Percentiles rank a stretch among this genome's conserved stretches.
Conservation (phyloP, 2,797 vertebrate genomes). For the Psittacula echo region DNA sequence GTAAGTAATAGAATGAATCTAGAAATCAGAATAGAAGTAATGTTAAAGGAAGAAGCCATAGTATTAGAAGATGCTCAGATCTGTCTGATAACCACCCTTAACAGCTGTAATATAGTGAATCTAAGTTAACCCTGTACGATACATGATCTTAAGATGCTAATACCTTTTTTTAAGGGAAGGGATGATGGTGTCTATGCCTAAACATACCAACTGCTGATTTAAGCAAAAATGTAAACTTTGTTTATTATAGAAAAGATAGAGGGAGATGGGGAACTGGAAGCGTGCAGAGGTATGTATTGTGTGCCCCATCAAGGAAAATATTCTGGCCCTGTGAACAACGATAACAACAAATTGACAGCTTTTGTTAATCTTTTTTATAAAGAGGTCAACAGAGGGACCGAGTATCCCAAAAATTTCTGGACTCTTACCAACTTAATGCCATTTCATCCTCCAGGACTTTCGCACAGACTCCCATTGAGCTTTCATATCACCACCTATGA, state of each 20-base stretch:
- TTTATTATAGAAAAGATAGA: background rate
- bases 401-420: background rate
- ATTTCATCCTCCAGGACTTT: background rate
- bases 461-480: fast-evolving
- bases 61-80: background rate
- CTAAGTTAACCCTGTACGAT: background rate
- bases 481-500: background rate
- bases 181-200: background rate
- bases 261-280: background rate
- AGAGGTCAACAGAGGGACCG: background rate
- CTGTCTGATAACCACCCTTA: background rate
- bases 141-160: too few relatives aligned
- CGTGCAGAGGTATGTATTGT: too few relatives aligned
- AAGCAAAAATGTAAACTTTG: background rate
- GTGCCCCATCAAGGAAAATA: background rate
- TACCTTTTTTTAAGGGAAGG: background rate
- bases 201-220: background rate
- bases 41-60: background rate
- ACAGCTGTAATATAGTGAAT: background rate
- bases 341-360: background rate
- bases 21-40: background rate
- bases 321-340: background rate
- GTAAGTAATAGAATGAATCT: background rate
- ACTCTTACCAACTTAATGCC: background rate
- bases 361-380: background rate